Evolutionary conservation across 2,888 invertebrate species (phyloP).

Genomic region (Phaonia tiefii): DNA sequence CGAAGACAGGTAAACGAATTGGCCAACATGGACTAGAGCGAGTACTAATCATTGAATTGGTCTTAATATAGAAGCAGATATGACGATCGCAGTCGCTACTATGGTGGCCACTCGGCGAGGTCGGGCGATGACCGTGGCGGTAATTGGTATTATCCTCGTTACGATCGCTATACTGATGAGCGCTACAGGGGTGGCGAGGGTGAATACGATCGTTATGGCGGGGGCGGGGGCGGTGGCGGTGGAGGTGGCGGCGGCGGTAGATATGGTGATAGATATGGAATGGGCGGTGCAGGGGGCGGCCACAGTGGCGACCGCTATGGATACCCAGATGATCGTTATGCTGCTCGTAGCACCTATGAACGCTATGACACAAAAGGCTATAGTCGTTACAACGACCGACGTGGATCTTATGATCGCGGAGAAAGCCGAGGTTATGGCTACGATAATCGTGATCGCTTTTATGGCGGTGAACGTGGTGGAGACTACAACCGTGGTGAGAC

Average conservation of each 20-base stretch:
- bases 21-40: neutral
- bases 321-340: constrained; percentile 59
- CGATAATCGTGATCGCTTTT: constrained; percentile 76
- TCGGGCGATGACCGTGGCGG: constrained; percentile 73
- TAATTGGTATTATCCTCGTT: constrained; percentile 72
- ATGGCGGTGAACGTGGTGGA: constrained; percentile 72
- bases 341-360: constrained; percentile 19
- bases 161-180: constrained; percentile 76
- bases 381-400: constrained; percentile 45
- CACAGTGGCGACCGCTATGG: constrained; percentile 74
- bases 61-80: constrained; percentile 57
- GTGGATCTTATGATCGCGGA: constrained; percentile 66
- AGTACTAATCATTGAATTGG: constrained; percentile 22
- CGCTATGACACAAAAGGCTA: constrained; percentile 57
- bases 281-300: no score
- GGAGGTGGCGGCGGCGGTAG: constrained; percentile 62
- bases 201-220: constrained; percentile 45
- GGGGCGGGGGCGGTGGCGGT: constrained; percentile 58
- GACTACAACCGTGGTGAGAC: constrained; percentile 71
- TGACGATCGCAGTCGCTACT: constrained; percentile 69
- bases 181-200: constrained; percentile 70
- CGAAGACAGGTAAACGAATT: constrained; percentile 74
- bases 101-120: constrained; percentile 73
- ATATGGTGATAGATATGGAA: constrained; percentile 63
- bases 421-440: constrained; percentile 77